These are phyloP conservation scores for Acanthoscelides obtectus DNA, from an alignment of 2,888 invertebrate species.

Conservation along the genomic window DNA sequence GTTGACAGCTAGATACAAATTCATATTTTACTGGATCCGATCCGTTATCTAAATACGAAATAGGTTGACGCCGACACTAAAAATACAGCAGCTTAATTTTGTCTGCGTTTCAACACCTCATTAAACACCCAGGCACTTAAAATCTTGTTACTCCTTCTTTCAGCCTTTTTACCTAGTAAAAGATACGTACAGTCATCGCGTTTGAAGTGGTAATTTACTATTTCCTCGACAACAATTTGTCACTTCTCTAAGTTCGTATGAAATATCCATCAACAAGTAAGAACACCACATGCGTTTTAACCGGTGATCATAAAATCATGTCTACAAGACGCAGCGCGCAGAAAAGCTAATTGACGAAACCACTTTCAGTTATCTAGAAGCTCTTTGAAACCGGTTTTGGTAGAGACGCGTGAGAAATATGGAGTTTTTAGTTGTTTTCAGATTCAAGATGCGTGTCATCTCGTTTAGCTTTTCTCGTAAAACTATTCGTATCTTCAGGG, in stretches of 20 bases:
- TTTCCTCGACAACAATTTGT: neutral
- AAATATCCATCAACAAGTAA: neutral
- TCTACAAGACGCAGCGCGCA: neutral
- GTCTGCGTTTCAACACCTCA: neutral
- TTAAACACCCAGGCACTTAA: neutral
- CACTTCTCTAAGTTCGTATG: neutral
- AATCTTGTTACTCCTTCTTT: neutral
- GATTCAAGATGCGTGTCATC: too few species aligned
- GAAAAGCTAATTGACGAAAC: neutral
- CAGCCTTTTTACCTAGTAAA: neutral
- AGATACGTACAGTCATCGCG: neutral
- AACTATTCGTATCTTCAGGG: too few species aligned
- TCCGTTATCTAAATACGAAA: neutral
- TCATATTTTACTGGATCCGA: neutral
- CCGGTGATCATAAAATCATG: neutral
- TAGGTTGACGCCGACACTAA: neutral
- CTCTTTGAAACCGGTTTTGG: neutral
- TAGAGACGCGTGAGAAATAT: too few species aligned
- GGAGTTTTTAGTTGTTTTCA: too few species aligned
- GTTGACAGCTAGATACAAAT: neutral
- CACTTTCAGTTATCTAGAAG: neutral
- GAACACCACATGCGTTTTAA: neutral
- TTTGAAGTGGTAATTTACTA: neutral
- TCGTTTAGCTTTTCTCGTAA: too few species aligned
- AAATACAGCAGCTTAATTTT: neutral